Evolutionary conservation across 2,113 vertebrate species (phyloP).

Genomic region (Ctenomys sociabilis): DNA sequence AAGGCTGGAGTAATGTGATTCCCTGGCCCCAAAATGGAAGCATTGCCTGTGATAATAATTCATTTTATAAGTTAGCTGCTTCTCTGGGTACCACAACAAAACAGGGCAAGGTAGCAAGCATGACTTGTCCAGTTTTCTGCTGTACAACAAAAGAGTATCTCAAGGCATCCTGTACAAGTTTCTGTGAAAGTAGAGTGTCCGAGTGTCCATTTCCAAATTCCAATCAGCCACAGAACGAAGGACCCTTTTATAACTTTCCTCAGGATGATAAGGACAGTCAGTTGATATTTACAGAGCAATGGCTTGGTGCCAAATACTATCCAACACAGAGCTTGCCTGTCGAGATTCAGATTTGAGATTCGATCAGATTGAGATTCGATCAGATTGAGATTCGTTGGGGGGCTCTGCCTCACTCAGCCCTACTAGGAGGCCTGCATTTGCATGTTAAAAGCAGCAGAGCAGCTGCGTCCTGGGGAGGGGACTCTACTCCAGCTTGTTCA

Average conservation of each 20-base stretch:
- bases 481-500: constrained; percentile 68
- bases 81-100: background rate
- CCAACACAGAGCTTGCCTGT: background rate
- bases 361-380: too few relatives aligned
- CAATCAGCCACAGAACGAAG: constrained; percentile 3
- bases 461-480: constrained; percentile 80
- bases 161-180: constrained; percentile 13
- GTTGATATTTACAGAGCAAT: constrained; percentile 58
- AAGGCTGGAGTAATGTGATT: background rate
- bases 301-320: constrained; percentile 49
- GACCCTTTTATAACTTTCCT: constrained; percentile 60
- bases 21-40: background rate
- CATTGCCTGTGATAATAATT: constrained; percentile 29
- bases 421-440: constrained; percentile 68
- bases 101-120: background rate
- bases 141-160: background rate
- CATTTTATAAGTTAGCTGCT: constrained; percentile 24
- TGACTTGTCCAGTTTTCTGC: background rate
- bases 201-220: constrained; percentile 30
- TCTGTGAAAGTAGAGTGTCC: background rate
- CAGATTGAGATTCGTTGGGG: constrained; percentile 52
- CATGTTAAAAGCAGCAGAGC: constrained; percentile 77
- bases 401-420: background rate
- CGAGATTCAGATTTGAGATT: too few relatives aligned
- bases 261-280: background rate